Base-by-base conservation (phyloP, 1,140 invertebrate species). In the Planococcus citri region DNA sequence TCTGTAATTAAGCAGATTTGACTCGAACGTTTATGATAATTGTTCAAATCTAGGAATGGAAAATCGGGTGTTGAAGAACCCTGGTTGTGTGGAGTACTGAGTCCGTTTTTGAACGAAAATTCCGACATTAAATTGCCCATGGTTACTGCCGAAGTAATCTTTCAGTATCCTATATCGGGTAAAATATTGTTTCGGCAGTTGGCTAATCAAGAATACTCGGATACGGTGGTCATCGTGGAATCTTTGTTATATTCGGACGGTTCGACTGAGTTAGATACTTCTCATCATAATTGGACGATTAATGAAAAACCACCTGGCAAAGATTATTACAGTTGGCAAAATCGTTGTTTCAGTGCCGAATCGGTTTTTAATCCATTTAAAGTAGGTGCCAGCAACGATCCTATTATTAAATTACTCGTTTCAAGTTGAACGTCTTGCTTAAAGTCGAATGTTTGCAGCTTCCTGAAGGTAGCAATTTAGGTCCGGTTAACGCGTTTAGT, bases 311-410 rank as follows among this genome's bases (percentile, higher is more conserved):
- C 82, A 69, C 82, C 85, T 1, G 88, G 87, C n/a, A 86, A 85
- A 73, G 94, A 97, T 78, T 95, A 90, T 76, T 94, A 94, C 76
- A 91, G 94, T 76, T 95, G 92, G 92, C 88, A 86, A 60, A 85
- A 82, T 69, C 80, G 94, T 61, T 95, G 92, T 78, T 77, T 90
- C 1, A 93, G 90, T 73, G 83, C 90, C 4, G 91, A 89, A n/a
- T 75, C 77, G 3, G 80, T 89, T 70, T 94, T 83, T 75, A 93
- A 96, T 81, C 92, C 93, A 0, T 87, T 87, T 74, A 85, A 86
- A 72, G 86, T 94, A 74, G 24, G 2, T 64, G 6, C 17, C n/a
- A 51, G 2, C 14, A 37, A 37, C 14, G 14, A 8, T 37, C 33
- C 6, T 14, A 14, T 14, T 14, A 37, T 37, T 37, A 6, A 37